Evolutionary conservation across 2,888 invertebrate genomes (phyloP).

Genomic region (Papilio elwesi): DNA sequence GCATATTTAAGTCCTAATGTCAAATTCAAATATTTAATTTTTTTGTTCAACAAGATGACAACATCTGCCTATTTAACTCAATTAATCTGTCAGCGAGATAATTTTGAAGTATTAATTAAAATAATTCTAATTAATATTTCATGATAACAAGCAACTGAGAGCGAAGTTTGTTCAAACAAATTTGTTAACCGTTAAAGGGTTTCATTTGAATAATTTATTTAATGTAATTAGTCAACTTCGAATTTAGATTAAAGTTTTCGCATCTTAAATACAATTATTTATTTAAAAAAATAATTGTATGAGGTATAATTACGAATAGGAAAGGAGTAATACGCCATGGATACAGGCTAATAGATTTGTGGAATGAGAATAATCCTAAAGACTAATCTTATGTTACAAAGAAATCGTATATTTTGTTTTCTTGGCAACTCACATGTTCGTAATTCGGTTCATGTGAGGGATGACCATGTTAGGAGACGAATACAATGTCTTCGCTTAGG

Average conservation of each 20-base stretch:
- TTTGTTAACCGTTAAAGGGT: constrained; percentile 38
- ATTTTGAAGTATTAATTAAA: constrained; percentile 38
- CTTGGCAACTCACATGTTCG: too few species aligned
- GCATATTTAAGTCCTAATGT: too few species aligned
- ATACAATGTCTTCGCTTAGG: too few species aligned
- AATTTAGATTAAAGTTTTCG: constrained; percentile 26
- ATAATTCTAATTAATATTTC: constrained; percentile 40
- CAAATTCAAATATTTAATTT: too few species aligned
- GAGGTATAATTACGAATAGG: too few species aligned
- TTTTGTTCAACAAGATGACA: constrained; percentile 4
- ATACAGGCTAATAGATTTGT: too few species aligned
- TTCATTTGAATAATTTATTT: constrained; percentile 40
- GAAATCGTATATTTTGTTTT: too few species aligned
- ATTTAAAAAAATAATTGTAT: neutral
- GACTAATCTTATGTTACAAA: too few species aligned
- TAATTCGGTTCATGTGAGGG: too few species aligned
- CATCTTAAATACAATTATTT: constrained; percentile 4
- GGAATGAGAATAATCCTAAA: too few species aligned
- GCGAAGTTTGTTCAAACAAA: constrained; percentile 39
- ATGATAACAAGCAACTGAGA: constrained; percentile 37
- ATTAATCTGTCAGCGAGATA: constrained; percentile 31
- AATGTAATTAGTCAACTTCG: constrained; percentile 37
- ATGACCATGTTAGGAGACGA: too few species aligned
- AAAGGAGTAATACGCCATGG: too few species aligned
- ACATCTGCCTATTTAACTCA: constrained; percentile 28